Evolutionary conservation across 2,888 invertebrate genomes (phyloP).

Genomic region (Magallana nippona): DNA sequence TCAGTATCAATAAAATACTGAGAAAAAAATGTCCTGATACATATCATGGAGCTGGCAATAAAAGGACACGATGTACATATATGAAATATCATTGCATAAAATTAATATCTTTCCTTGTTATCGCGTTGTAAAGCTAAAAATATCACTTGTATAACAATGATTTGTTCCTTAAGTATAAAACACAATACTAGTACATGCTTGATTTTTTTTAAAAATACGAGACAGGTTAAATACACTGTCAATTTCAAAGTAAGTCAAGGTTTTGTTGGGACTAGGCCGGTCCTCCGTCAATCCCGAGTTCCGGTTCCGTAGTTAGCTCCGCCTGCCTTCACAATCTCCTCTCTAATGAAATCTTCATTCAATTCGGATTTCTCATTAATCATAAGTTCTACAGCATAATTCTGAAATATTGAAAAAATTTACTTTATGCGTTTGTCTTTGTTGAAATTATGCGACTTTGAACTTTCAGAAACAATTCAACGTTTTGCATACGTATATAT

Average conservation of each 20-base stretch:
- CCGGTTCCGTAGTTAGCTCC: conserved; percentile 91
- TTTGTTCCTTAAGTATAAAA: no score
- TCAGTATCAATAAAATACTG: no score
- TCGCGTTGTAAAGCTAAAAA: no score
- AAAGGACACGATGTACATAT: no score
- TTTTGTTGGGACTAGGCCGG: not conserved
- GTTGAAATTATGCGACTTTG: no score
- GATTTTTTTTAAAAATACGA: not conserved
- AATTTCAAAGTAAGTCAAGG: not conserved
- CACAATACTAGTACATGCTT: not conserved
- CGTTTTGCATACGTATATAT: no score
- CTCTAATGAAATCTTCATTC: conserved; percentile 86
- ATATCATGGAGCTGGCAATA: no score
- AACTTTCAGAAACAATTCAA: no score
- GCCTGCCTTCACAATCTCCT: conserved; percentile 87
- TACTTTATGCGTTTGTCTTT: not conserved
- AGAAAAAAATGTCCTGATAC: no score
- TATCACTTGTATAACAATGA: no score
- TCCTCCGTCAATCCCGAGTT: conserved; percentile 80
- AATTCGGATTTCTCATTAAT: conserved; percentile 86
- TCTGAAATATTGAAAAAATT: conserved; percentile 82
- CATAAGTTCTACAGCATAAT: conserved; percentile 89
- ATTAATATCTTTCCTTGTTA: no score
- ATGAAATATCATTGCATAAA: no score
- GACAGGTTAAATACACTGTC: not conserved